Percentiles rank a stretch among this genome's conserved stretches.
phyloP scores from a whole-genome alignment of 1,140 invertebrate genomes.

The Apocrypta bakeri region DNA sequence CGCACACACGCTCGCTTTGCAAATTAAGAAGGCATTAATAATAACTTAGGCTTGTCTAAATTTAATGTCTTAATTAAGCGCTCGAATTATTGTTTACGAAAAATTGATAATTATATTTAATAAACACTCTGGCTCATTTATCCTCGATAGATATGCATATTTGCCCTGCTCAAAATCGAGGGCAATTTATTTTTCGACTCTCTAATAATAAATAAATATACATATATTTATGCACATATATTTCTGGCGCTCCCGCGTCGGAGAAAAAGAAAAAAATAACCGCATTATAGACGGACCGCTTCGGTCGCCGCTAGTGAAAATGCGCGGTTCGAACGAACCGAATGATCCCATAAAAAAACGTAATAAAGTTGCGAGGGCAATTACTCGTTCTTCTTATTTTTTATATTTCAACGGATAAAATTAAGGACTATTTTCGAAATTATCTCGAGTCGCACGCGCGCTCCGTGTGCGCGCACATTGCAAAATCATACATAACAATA shows the following conservation, averaged over 20 bases:
- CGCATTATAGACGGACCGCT: neutral
- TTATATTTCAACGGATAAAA: conserved; percentile 22
- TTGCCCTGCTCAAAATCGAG: conserved; percentile 7
- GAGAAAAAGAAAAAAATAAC: neutral
- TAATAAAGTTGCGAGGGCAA: conserved; percentile 33
- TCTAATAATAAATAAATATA: too few species aligned
- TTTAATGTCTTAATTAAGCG: too few species aligned
- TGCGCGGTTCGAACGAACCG: neutral
- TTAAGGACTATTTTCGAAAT: conserved; percentile 48
- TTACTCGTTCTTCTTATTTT: conserved; percentile 34
- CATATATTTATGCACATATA: too few species aligned
- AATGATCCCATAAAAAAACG: conserved; percentile 41
- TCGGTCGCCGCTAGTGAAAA: neutral
- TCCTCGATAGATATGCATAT: neutral
- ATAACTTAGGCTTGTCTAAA: too few species aligned
- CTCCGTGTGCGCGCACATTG: neutral
- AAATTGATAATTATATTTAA: conserved; percentile 17
- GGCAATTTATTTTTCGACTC: conserved; percentile 2
- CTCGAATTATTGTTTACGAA: neutral
- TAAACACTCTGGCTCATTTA: neutral
- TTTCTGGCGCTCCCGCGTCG: neutral
- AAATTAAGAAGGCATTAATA: too few species aligned
- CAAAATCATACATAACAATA: conserved; percentile 14
- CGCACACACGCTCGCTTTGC: too few species aligned
- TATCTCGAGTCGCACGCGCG: neutral